A percentile compares a stretch with the other conserved stretches of the same genome.
phyloP scores from a whole-genome alignment of 2,888 invertebrate genomes.

The Spialia ferax region DNA sequence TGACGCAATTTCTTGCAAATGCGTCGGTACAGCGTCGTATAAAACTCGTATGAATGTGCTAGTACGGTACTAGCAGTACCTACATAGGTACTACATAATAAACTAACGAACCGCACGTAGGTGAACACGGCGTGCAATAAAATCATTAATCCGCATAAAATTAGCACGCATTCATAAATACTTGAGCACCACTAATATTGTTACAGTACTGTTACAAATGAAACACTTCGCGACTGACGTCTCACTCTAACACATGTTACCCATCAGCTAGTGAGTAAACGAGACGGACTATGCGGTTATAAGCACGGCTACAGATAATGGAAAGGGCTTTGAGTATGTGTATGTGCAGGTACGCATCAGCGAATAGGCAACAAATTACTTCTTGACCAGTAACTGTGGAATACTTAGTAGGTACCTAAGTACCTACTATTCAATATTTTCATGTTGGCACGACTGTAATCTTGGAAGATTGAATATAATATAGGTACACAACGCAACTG shows the following conservation, averaged over 20 bases:
- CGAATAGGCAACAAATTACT: conserved; percentile 16
- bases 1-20: conserved; percentile 2
- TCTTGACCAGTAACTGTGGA: conserved; percentile 17
- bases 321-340: conserved; percentile 25
- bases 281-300: conserved; percentile 37
- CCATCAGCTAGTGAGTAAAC: conserved; percentile 38
- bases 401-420: too few species aligned
- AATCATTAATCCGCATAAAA: conserved; percentile 40
- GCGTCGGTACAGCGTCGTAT: not conserved
- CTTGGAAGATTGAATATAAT: not conserved
- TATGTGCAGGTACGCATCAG: conserved; percentile 7
- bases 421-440: not conserved
- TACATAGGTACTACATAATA: not conserved
- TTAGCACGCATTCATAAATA: conserved; percentile 40
- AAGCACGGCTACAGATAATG: conserved; percentile 15
- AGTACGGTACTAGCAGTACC: too few species aligned
- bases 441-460: not conserved
- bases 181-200: conserved; percentile 42
- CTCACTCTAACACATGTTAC: conserved; percentile 40
- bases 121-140: conserved; percentile 32
- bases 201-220: conserved; percentile 45
- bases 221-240: conserved; percentile 41
- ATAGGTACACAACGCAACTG: not conserved
- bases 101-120: conserved; percentile 27
- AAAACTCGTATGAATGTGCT: conserved; percentile 26